phyloP scores from a whole-genome alignment of 1,140 invertebrate species.

The Reticulitermes speratus region DNA sequence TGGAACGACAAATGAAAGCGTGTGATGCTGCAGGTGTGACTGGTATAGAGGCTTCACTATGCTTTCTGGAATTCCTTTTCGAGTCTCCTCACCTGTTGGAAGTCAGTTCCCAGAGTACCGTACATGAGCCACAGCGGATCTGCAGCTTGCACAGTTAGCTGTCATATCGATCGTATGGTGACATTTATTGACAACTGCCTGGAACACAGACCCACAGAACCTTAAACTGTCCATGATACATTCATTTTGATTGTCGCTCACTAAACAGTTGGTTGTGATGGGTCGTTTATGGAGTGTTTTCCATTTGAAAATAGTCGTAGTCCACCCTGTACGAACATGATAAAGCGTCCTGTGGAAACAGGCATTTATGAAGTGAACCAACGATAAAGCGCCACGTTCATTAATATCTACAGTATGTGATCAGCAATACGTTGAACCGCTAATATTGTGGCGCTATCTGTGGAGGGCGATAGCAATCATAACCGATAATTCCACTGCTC shows the following conservation, averaged over 20 bases:
- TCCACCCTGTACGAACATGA: background rate
- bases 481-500: background rate
- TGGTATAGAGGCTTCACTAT: no score
- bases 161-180: no score
- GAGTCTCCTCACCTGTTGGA: background rate
- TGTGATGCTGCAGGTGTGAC: no score
- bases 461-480: background rate
- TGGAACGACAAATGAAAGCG: no score
- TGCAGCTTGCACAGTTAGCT: no score
- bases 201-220: background rate
- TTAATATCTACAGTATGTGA: background rate
- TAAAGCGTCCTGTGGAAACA: background rate
- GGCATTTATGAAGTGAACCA: background rate
- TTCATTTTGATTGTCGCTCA: background rate
- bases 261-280: no score
- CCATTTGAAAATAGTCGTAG: background rate
- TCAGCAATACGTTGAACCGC: no score
- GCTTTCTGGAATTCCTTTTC: background rate
- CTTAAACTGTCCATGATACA: background rate
- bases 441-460: background rate
- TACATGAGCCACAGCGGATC: background rate
- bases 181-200: no score
- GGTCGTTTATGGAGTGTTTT: background rate
- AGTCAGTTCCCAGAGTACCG: background rate
- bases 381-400: background rate